phyloP scores from a whole-genome alignment of 2,888 invertebrate genomes.

The Rotaria sp. region DNA sequence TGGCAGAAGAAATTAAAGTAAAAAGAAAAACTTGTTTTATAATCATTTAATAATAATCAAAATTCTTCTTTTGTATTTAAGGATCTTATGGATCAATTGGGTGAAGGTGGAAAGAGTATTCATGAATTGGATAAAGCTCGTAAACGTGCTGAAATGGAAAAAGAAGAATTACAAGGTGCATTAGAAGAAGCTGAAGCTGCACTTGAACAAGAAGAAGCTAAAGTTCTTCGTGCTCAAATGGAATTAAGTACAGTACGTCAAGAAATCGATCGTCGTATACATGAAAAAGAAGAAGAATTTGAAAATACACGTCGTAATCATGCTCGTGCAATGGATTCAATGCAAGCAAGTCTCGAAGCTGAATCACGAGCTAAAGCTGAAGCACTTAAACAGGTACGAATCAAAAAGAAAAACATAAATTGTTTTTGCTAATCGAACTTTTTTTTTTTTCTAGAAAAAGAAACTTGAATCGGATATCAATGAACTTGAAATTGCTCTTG shows the following conservation, averaged over 20 bases:
- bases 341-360: constrained; percentile 98
- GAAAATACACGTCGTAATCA: constrained; percentile 99
- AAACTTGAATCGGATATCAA: constrained; percentile 99
- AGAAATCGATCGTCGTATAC: constrained; percentile 94
- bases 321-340: constrained; percentile 96
- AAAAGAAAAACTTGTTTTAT: no score
- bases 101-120: constrained; percentile 97
- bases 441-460: constrained; percentile 73
- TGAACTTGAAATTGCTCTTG: constrained; percentile 94
- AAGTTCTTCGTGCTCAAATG: constrained; percentile 77
- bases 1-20: constrained; percentile 80
- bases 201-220: constrained; percentile 98
- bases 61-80: not conserved
- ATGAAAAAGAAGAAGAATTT: constrained; percentile 99
- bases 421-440: not conserved
- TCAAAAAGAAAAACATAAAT: not conserved
- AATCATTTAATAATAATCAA: not conserved
- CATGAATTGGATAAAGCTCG: constrained; percentile 98
- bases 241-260: constrained; percentile 96
- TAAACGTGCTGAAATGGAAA: constrained; percentile 95
- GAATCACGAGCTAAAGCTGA: constrained; percentile 99
- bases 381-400: constrained; percentile 70
- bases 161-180: constrained; percentile 97
- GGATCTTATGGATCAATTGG: constrained; percentile 96
- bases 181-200: constrained; percentile 98